Base-by-base conservation (phyloP, 1,140 invertebrate species). In the Aphelenchoides besseyi region DNA sequence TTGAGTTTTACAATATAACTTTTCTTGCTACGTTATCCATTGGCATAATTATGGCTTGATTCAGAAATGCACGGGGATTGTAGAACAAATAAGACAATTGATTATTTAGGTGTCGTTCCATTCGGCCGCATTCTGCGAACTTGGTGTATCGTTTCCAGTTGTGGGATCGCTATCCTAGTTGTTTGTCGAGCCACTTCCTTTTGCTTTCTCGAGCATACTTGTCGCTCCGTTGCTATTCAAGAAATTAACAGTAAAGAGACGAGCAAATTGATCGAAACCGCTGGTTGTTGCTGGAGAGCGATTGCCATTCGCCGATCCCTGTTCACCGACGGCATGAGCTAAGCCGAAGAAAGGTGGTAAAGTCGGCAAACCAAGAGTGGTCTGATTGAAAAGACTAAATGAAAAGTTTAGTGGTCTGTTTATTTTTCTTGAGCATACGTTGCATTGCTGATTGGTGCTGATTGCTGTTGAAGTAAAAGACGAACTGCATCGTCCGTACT, bases 401-500 rank as follows among this genome's bases (percentile, higher is more conserved):
- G 18, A 59, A 29, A 5, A 33, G 32, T 8, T 29, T 59, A 8
- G 23, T 12, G 12, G 41, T 23, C 41, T 12, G 23, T 48, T 12
- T 12, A 28, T 8, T 59, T 8, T 23, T 8, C 5, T 33, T 8
- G 23, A 59, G 23, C 55, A 8, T 59, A 59, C 55, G 55, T 5
- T 59, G 55, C 5, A 33, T 59, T 5, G 18, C 5, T 59, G 5
- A 59, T 8, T 28, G 5, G 26, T 28, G 26, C 32, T 33, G 55
- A 8, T 33, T 59, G 63, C 12, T 29, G 32, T 66, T 66, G 63
- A 1, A 66, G 30, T 18, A 66, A 32, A 12, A 66, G 36, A 29
- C 63, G 30, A 12, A 66, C 12, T 16, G 63, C 63, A 12, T 66
- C 59, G 59, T 61, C 63, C 16, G 32, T 1, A 29, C 29, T 66